A percentile compares a stretch with the other conserved stretches of the same genome.
phyloP scores from a whole-genome alignment of 2,888 invertebrate species.

The Gandaritis pyraliata region DNA sequence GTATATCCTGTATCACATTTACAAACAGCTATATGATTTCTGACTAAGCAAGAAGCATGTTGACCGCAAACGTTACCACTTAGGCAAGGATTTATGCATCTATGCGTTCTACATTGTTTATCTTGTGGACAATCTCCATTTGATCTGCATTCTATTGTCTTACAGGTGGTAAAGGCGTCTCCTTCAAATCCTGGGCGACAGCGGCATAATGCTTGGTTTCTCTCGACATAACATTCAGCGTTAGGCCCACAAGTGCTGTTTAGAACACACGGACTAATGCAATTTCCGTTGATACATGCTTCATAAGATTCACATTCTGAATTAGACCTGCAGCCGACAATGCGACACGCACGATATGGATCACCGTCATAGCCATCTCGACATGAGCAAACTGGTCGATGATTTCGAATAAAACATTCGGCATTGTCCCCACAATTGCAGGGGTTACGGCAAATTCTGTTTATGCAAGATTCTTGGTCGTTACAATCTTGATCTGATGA shows the following conservation, averaged over 20 bases:
- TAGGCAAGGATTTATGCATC: constrained; percentile 93
- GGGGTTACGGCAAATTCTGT: constrained; percentile 93
- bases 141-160: constrained; percentile 92
- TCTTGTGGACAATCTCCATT: constrained; percentile 95
- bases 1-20: constrained; percentile 90
- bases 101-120: constrained; percentile 92
- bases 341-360: constrained; percentile 91
- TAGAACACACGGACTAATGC: constrained; percentile 93
- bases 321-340: constrained; percentile 92
- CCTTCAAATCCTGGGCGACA: constrained; percentile 93
- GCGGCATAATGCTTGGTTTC: constrained; percentile 90
- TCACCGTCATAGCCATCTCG: constrained; percentile 93
- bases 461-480: constrained; percentile 92
- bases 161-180: constrained; percentile 89
- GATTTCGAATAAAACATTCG: constrained; percentile 91
- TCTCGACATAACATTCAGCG: constrained; percentile 91
- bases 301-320: constrained; percentile 93
- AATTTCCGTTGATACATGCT: constrained; percentile 93
- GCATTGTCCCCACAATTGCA: constrained; percentile 95
- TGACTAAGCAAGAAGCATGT: constrained; percentile 91
- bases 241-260: constrained; percentile 92
- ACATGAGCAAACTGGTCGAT: constrained; percentile 94
- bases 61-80: constrained; percentile 90
- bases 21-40: constrained; percentile 93
- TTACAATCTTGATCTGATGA: constrained; percentile 91